phyloP scores from a whole-genome alignment of 2,797 vertebrate species.

The Chaunax sp. region DNA sequence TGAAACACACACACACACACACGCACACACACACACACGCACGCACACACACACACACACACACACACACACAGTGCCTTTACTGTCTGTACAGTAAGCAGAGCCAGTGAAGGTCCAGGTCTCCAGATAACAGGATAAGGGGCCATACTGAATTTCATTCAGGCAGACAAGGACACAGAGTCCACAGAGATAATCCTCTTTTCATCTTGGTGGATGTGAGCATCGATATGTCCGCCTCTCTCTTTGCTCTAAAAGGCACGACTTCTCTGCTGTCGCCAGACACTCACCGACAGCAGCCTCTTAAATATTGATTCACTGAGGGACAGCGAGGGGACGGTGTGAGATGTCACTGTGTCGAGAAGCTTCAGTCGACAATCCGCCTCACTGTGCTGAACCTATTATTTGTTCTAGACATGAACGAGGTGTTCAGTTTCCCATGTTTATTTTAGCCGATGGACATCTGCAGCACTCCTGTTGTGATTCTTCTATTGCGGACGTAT shows the following conservation, averaged over 20 bases:
- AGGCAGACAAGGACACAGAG: slow-evolving; percentile 12
- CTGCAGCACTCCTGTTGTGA: neutral
- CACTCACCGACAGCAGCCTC: neutral
- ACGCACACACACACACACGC: neutral
- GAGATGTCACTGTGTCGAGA: neutral
- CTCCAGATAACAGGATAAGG: slow-evolving; percentile 21
- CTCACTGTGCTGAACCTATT: neutral
- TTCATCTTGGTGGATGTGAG: slow-evolving; percentile 17
- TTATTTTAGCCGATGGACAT: neutral
- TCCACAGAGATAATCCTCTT: slow-evolving; percentile 22
- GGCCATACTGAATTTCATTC: slow-evolving; percentile 33
- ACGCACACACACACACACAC: slow-evolving; percentile 5
- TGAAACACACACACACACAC: neutral
- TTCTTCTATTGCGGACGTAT: too few species aligned
- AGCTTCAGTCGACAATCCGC: neutral
- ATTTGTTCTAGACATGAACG: neutral
- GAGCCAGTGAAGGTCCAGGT: slow-evolving; percentile 16
- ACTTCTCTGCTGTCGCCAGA: neutral
- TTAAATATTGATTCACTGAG: slow-evolving; percentile 7
- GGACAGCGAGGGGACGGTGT: neutral
- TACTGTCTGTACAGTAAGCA: neutral
- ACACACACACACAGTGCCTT: slow-evolving; percentile 4
- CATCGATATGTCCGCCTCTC: neutral
- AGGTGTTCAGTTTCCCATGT: neutral
- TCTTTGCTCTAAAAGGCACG: neutral